Percentiles rank a stretch among this genome's conserved stretches.
Evolutionary conservation across 2,888 invertebrate genomes (phyloP).

Genomic region (Cynaeus angustus): DNA sequence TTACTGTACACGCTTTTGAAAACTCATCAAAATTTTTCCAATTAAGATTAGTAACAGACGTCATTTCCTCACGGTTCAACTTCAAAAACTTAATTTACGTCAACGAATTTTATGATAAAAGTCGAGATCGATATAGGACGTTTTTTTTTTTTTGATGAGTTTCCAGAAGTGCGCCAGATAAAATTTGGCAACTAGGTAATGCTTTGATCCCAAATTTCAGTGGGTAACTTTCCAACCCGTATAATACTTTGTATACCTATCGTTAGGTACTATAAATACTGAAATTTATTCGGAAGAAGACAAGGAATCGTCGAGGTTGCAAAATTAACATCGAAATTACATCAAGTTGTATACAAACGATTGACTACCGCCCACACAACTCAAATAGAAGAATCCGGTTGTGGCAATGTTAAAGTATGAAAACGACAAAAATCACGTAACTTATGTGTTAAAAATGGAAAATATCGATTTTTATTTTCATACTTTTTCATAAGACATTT

Average conservation of each 20-base stretch:
- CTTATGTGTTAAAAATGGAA: slow-evolving; percentile 20
- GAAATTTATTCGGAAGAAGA: slow-evolving; percentile 8
- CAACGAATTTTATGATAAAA: not conserved
- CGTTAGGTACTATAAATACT: slow-evolving; percentile 17
- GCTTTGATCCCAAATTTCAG: slow-evolving; percentile 62
- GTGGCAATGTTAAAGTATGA: slow-evolving; percentile 7
- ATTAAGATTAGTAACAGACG: slow-evolving; percentile 11
- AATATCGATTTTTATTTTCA: slow-evolving; percentile 40
- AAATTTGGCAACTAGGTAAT: slow-evolving; percentile 52
- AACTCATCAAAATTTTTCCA: slow-evolving; percentile 19
- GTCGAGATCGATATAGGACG: not conserved
- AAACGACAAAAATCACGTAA: slow-evolving; percentile 20
- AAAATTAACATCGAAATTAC: slow-evolving; percentile 39
- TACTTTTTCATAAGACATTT: slow-evolving; percentile 48
- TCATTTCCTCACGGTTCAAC: not conserved
- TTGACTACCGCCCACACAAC: slow-evolving; percentile 16
- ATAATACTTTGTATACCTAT: slow-evolving; percentile 31
- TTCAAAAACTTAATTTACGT: not conserved
- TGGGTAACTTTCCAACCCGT: slow-evolving; percentile 46
- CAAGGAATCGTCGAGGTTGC: slow-evolving; percentile 17
- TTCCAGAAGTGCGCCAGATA: slow-evolving; percentile 26
- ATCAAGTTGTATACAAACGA: slow-evolving; percentile 32
- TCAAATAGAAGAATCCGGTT: slow-evolving; percentile 5
- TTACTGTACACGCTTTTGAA: slow-evolving; percentile 25
- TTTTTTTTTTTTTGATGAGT: slow-evolving; percentile 1